phyloP scores from a whole-genome alignment of 1,140 invertebrate genomes.

The Mycetomoellerius zeteki region DNA sequence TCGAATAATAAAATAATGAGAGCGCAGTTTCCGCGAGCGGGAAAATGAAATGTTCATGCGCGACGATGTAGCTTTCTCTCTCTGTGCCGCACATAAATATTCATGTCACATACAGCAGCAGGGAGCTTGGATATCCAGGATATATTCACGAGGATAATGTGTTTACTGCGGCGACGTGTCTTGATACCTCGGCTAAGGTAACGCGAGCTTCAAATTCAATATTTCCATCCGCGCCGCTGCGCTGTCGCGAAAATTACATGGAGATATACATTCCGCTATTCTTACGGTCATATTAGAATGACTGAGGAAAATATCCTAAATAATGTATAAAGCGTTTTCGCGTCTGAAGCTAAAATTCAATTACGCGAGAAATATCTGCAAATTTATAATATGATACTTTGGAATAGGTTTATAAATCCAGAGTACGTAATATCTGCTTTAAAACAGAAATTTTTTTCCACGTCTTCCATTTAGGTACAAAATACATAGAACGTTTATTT shows the following conservation, averaged over 20 bases:
- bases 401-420: constrained; percentile 20
- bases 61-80: constrained; percentile 31
- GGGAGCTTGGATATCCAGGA: constrained; percentile 69
- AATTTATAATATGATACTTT: constrained; percentile 4
- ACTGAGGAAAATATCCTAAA: neutral
- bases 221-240: constrained; percentile 18
- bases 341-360: constrained; percentile 13
- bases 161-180: constrained; percentile 75
- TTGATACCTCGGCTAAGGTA: constrained; percentile 67
- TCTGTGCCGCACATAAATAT: constrained; percentile 79
- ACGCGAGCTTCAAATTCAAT: constrained; percentile 53
- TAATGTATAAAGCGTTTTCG: neutral
- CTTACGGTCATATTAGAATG: constrained; percentile 5
- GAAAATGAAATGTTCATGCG: constrained; percentile 51
- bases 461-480: constrained; percentile 15
- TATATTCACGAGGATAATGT: constrained; percentile 79
- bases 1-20: constrained; percentile 48
- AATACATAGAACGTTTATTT: constrained; percentile 18
- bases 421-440: constrained; percentile 43
- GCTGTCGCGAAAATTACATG: constrained; percentile 33
- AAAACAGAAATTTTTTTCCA: constrained; percentile 41
- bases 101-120: constrained; percentile 79
- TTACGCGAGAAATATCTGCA: constrained; percentile 8
- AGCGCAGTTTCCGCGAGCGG: constrained; percentile 33
- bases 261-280: constrained; percentile 5